Conservation (phyloP, 2,113 vertebrate species). For the Siniperca knerii region DNA sequence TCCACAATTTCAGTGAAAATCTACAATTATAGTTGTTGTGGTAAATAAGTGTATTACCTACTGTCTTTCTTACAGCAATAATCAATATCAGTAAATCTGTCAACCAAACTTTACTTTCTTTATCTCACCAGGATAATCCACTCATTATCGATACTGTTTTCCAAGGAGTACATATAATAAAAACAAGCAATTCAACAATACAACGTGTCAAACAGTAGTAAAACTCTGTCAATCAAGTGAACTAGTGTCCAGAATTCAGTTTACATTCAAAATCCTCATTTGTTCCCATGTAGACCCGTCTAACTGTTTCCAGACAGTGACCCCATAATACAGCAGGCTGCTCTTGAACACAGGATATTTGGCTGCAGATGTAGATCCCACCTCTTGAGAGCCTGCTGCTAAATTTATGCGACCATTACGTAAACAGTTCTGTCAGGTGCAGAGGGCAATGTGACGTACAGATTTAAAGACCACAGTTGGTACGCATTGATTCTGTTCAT, state of each 20-base stretch:
- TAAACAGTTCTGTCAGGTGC: not conserved
- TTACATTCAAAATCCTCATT: not conserved
- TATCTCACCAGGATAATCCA: not conserved
- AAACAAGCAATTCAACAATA: not conserved
- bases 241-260: not conserved
- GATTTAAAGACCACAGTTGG: not conserved
- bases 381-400: not conserved
- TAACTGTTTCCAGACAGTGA: not conserved
- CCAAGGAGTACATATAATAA: not conserved
- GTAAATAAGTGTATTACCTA: not conserved
- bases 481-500: not conserved
- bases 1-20: too few relatives aligned
- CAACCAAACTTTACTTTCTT: not conserved
- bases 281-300: not conserved
- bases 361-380: not conserved
- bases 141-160: not conserved
- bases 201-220: not conserved
- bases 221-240: not conserved
- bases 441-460: not conserved
- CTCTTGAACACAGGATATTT: not conserved
- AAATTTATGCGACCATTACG: not conserved
- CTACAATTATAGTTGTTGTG: not conserved
- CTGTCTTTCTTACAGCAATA: not conserved
- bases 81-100: not conserved
- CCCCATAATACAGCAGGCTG: not conserved